Evolutionary conservation across 1,140 invertebrate genomes (phyloP), one percentile per base, ranked within the genome.

Genomic region (Sitophilus oryzae): DNA sequence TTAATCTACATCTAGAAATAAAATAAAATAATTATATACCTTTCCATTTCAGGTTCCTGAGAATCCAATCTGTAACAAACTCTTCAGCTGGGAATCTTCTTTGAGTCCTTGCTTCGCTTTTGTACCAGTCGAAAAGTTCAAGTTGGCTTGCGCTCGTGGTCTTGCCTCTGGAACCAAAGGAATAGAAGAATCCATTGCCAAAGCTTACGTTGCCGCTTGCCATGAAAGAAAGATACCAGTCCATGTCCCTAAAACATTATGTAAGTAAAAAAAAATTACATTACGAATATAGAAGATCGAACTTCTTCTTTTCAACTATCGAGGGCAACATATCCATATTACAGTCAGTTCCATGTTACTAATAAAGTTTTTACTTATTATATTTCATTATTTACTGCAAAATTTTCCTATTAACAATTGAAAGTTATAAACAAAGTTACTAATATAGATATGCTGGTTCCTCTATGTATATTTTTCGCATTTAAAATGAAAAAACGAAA

Each of bases 61-160:
- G 58, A 11, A 70, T 64, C 36, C 59, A 15, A 51, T 71, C 20
- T 88, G 86, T 61, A 79, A 79, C 1, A 74, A 81, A 25, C 76
- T 86, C 25, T 88, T 89, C 70, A 72, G 79, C 16, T 72, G 76
- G 38, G 71, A 75, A 46, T 84, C 83, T 0, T 61, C 78, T 0
- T 64, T 88, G 19, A 75, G 75, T 47, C 66, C 70, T 0, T 72
- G 76, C 52, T 74, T 70, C 45, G 52, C 71, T 6, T 64, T 73
- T 22, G 63, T 77, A 3, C 64, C 75, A 48, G 43, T 60, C 25
- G 52, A 68, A 46, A 59, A 69, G 40, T 73, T 74, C 69, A 82
- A 83, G 59, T 74, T 77, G 62, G 82, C 80, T 16, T 89, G 86
- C 61, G 80, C 85, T 59, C 77, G 81, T 63, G 77, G 82, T 1